phyloP scores from a whole-genome alignment of 2,113 vertebrate genomes.

The Platysternon megacephalum region DNA sequence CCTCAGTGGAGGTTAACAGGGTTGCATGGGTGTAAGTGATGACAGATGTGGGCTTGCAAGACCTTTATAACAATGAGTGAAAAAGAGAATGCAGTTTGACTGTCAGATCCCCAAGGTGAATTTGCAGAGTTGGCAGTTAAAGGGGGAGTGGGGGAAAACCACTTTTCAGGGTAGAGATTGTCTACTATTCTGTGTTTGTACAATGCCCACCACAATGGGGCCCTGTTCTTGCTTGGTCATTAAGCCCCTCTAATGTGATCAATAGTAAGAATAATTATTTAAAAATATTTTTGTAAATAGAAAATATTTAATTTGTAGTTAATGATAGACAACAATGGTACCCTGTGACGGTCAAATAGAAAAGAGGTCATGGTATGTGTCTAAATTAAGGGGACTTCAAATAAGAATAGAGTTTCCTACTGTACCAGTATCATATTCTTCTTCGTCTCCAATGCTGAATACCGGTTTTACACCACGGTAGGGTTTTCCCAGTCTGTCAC shows the following conservation, averaged over 20 bases:
- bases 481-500: conserved; percentile 94
- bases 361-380: neutral
- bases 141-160: too few species aligned
- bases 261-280: neutral
- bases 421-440: conserved; percentile 96
- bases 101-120: neutral
- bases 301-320: neutral
- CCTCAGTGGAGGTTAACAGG: neutral
- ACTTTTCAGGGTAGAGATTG: neutral
- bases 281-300: neutral
- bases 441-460: conserved; percentile 98
- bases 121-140: neutral
- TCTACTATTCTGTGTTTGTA: neutral
- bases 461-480: conserved; percentile 98
- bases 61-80: neutral
- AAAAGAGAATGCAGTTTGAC: neutral
- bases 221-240: neutral
- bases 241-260: fast-evolving
- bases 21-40: neutral
- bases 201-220: neutral
- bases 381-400: neutral
- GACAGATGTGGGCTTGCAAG: neutral
- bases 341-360: neutral
- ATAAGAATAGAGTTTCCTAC: conserved; percentile 11
- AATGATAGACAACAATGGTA: neutral